Evolutionary conservation across 2,113 vertebrate genomes (phyloP).

Genomic region (Scytalopus superciliaris): DNA sequence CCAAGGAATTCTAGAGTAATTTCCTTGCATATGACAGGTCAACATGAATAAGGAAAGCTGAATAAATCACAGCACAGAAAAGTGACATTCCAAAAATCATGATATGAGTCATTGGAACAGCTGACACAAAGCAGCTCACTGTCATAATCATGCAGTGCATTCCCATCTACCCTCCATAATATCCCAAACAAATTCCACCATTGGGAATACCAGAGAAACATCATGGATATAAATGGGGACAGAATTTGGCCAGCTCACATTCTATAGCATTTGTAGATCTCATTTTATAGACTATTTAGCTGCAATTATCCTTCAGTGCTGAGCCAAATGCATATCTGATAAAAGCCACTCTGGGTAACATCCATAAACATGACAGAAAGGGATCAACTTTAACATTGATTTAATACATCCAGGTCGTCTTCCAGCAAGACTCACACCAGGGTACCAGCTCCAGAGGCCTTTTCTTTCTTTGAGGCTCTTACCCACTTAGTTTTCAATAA

Average conservation of each 20-base stretch:
- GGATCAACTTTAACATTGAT: not conserved
- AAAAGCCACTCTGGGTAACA: not conserved
- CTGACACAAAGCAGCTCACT: not conserved
- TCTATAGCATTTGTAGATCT: not conserved
- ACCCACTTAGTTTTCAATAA: not conserved
- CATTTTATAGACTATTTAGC: slow-evolving; percentile 35
- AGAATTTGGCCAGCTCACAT: not conserved
- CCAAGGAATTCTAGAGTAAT: not conserved
- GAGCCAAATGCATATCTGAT: slow-evolving; percentile 41
- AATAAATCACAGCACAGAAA: not conserved
- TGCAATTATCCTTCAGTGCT: slow-evolving; percentile 20
- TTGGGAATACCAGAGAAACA: not conserved
- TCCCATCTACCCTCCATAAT: not conserved
- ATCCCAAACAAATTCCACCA: not conserved
- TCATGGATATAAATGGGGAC: not conserved
- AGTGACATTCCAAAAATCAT: not conserved
- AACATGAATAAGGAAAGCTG: not conserved
- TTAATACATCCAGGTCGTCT: not conserved
- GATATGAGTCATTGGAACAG: not conserved
- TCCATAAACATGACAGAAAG: slow-evolving; percentile 20
- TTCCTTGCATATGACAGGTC: not conserved
- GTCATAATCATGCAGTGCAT: not conserved
- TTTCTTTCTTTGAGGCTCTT: not conserved
- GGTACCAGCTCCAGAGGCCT: not conserved
- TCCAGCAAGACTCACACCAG: not conserved